Evolutionary conservation across 2,888 invertebrate genomes (phyloP).

Genomic region (Chrysina gloriosa): DNA sequence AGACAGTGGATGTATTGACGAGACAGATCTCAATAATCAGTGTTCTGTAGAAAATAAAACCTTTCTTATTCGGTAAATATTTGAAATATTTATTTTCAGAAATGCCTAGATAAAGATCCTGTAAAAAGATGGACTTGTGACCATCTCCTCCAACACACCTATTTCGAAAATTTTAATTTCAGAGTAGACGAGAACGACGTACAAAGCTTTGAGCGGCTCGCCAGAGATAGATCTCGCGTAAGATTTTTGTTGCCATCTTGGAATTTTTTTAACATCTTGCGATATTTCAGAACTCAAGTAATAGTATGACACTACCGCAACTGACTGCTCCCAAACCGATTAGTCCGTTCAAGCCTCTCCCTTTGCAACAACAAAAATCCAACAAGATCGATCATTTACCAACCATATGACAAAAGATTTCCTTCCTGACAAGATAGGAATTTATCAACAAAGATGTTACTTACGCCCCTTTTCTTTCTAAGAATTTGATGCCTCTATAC

Average conservation of each 20-base stretch:
- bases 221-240: slow-evolving; percentile 74
- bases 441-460: neutral
- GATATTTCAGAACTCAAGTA: slow-evolving; percentile 67
- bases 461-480: neutral
- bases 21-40: too few relatives aligned
- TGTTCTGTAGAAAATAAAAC: too few relatives aligned
- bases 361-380: slow-evolving; percentile 49
- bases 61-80: too few relatives aligned
- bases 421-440: slow-evolving; percentile 53
- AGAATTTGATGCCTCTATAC: neutral
- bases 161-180: slow-evolving; percentile 90
- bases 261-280: too few relatives aligned
- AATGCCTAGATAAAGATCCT: slow-evolving; percentile 96
- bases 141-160: slow-evolving; percentile 87
- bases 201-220: slow-evolving; percentile 72
- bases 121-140: slow-evolving; percentile 91
- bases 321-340: slow-evolving; percentile 68
- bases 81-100: too few relatives aligned
- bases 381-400: slow-evolving; percentile 76
- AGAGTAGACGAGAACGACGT: slow-evolving; percentile 78
- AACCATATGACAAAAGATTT: slow-evolving; percentile 75
- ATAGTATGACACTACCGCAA: slow-evolving; percentile 76
- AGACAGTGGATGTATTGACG: too few relatives aligned
- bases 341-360: slow-evolving; percentile 64
- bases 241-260: slow-evolving; percentile 44